phyloP scores from a whole-genome alignment of 2,113 vertebrate genomes.

The Silurus meridionalis region DNA sequence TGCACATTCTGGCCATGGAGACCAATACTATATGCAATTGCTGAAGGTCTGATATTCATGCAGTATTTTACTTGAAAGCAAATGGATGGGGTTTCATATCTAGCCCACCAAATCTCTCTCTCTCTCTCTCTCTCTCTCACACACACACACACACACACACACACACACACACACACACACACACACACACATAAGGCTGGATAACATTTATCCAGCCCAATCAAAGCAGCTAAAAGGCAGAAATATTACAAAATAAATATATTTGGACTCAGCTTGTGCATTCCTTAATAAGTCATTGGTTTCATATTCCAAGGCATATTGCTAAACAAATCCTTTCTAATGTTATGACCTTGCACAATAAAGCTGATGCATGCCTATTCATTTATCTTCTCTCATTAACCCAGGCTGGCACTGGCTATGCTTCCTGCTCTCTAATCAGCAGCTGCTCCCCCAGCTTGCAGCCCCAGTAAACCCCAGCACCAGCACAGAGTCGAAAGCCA shows the following conservation, averaged over 20 bases:
- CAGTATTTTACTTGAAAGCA: constrained; percentile 28
- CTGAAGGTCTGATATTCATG: constrained; percentile 28
- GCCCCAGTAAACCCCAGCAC: constrained; percentile 39
- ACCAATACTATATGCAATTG: constrained; percentile 27
- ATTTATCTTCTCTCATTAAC: constrained; percentile 62
- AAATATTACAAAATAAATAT: constrained; percentile 12
- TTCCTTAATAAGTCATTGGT: constrained; percentile 37
- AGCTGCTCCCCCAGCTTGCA: constrained; percentile 52
- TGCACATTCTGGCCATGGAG: constrained; percentile 19
- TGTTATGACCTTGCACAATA: constrained; percentile 54
- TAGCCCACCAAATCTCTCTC: constrained; percentile 16
- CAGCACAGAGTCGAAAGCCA: constrained; percentile 48
- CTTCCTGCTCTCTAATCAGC: constrained; percentile 65
- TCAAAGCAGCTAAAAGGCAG: neutral
- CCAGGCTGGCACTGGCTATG: constrained; percentile 64
- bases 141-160: neutral
- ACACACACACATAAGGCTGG: neutral
- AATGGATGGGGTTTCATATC: constrained; percentile 29
- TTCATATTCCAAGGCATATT: constrained; percentile 50
- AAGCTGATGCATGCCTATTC: constrained; percentile 56
- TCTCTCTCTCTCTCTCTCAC: neutral
- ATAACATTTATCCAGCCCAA: constrained; percentile 6
- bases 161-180: constrained; percentile 5
- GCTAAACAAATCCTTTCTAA: constrained; percentile 58
- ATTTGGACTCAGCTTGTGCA: constrained; percentile 43